phyloP scores from a whole-genome alignment of 2,113 vertebrate genomes.

The Melanerpes formicivorus region DNA sequence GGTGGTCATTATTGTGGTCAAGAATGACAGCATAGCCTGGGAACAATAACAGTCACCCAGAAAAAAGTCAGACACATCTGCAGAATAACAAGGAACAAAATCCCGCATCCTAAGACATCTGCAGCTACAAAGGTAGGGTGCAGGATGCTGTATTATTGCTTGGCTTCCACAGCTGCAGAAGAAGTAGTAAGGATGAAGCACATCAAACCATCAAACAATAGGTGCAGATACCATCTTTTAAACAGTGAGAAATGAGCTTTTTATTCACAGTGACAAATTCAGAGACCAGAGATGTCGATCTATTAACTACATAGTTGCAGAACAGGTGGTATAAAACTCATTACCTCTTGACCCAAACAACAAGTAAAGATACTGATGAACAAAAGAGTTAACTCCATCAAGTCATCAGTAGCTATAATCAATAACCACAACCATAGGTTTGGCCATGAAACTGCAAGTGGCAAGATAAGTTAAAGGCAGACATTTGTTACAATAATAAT shows the following conservation, averaged over 20 bases:
- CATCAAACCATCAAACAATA: not conserved
- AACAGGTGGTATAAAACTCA: not conserved
- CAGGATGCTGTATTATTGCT: not conserved
- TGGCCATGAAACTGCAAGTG: not conserved
- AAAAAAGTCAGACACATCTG: not conserved
- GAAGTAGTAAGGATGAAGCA: not conserved
- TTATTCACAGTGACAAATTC: not conserved
- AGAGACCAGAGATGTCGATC: not conserved
- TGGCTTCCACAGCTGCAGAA: not conserved
- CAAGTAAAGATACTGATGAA: not conserved
- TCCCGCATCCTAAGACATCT: not conserved
- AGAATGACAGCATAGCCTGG: not conserved
- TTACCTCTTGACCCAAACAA: not conserved
- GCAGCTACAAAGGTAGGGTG: not conserved
- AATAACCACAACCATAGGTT: not conserved
- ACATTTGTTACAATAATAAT: not conserved
- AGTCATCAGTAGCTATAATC: not conserved
- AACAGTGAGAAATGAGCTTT: conserved; percentile 9
- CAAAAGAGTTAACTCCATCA: conserved; percentile 13
- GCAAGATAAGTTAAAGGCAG: conserved; percentile 6
- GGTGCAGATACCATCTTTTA: not conserved
- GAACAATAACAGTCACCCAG: not conserved
- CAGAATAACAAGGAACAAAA: not conserved
- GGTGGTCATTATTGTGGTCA: not conserved
- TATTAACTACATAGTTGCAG: not conserved